These are phyloP conservation scores for Arrhopalites spinosus DNA, from an alignment of 2,888 invertebrate genomes.

Conservation along the genomic window DNA sequence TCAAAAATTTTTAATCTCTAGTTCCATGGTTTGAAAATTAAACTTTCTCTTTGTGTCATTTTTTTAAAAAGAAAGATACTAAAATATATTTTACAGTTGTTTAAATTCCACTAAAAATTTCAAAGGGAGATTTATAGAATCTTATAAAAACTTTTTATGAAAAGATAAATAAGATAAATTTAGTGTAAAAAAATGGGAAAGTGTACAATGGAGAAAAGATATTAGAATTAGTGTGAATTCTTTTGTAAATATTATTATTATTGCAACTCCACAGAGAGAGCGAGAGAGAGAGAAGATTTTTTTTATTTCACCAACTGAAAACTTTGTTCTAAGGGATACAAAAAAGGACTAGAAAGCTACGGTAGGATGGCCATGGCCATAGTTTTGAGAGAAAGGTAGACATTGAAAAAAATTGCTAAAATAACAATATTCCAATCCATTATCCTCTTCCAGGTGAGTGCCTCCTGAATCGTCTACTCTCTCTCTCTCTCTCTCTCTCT, in stretches of 20 bases:
- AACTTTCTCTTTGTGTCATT: too few species aligned
- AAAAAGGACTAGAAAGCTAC: too few species aligned
- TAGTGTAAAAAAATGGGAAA: not conserved
- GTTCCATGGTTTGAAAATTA: too few species aligned
- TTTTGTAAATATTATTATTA: too few species aligned
- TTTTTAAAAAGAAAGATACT: too few species aligned
- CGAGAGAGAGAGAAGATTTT: not conserved
- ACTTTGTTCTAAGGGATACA: not conserved
- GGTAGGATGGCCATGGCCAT: too few species aligned
- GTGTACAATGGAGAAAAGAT: not conserved
- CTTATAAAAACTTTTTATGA: too few species aligned
- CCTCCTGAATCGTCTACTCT: not conserved
- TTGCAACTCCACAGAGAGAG: not conserved
- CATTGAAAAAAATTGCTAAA: not conserved
- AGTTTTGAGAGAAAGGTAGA: not conserved
- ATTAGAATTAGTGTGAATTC: not conserved
- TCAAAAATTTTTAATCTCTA: too few species aligned
- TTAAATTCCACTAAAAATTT: too few species aligned
- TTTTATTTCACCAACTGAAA: not conserved
- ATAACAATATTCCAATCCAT: slow-evolving; percentile 28
- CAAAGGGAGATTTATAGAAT: too few species aligned
- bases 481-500: too few species aligned
- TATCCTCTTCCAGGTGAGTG: slow-evolving; percentile 8
- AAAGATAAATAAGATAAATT: not conserved
- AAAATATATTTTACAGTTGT: too few species aligned